phyloP scores from a whole-genome alignment of 2,113 vertebrate species.

The Plecotus auritus region DNA sequence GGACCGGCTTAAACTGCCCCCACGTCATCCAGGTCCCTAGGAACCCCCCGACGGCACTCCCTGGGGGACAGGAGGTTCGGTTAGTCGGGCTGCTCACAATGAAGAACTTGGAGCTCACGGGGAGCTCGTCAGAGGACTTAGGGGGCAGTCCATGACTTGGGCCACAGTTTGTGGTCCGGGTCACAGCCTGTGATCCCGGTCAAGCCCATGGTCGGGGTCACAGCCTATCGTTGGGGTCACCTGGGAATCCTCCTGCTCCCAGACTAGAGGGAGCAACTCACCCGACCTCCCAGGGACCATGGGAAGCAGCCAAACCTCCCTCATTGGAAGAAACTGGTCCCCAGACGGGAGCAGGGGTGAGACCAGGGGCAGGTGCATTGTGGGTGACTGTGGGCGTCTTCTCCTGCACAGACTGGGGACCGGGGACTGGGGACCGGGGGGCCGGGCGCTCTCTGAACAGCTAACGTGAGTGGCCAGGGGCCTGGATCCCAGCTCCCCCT shows the following conservation, averaged over 20 bases:
- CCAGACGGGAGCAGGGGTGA: neutral
- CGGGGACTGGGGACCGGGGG: no score
- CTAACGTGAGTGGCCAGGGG: accelerated
- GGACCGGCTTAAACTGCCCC: conserved; percentile 87
- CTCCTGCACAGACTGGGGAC: neutral
- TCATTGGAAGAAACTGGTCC: neutral
- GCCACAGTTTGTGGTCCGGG: no score
- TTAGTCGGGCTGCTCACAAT: neutral
- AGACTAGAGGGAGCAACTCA: neutral
- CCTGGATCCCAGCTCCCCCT: no score
- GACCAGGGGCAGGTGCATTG: neutral
- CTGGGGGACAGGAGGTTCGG: conserved; percentile 72
- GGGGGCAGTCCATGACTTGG: no score
- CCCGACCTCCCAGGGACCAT: neutral
- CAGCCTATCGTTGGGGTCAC: neutral
- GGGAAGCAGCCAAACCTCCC: neutral
- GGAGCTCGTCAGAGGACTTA: neutral
- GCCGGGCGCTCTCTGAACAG: neutral
- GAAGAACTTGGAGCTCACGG: neutral
- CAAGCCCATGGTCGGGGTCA: no score
- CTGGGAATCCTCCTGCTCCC: neutral
- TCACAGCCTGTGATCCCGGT: no score
- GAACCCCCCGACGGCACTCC: conserved; percentile 85
- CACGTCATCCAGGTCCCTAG: conserved; percentile 84
- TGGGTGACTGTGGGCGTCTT: neutral